A percentile compares a stretch with the other conserved stretches of the same genome.
Evolutionary conservation across 2,888 invertebrate species (phyloP).

Genomic region (Ypsolopha scabrella): DNA sequence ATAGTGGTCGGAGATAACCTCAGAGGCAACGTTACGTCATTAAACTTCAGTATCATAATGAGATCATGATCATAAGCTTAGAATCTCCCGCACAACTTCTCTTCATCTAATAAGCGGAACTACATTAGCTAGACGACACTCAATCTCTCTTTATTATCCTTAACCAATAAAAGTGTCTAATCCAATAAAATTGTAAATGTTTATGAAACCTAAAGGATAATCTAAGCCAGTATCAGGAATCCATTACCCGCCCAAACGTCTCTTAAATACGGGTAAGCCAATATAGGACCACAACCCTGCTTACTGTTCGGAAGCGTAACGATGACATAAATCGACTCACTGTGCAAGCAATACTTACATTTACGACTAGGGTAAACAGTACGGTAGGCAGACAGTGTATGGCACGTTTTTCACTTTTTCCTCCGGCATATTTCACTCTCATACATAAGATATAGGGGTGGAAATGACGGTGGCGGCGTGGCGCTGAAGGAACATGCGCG

Average conservation of each 20-base stretch:
- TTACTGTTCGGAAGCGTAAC: not conserved
- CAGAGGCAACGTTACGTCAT: too few species aligned
- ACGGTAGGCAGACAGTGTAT: not conserved
- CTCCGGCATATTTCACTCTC: conserved; percentile 43
- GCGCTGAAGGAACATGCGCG: conserved; percentile 45
- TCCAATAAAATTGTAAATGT: too few species aligned
- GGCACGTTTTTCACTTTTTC: conserved; percentile 42
- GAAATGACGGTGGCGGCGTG: conserved; percentile 31
- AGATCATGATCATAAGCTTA: too few species aligned
- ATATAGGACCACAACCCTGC: too few species aligned
- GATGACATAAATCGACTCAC: conserved; percentile 1
- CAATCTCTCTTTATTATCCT: not conserved
- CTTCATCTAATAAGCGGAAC: not conserved
- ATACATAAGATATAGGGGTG: conserved; percentile 64
- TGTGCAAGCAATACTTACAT: not conserved
- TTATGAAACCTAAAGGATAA: too few species aligned
- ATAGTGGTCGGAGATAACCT: too few species aligned
- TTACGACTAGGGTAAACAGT: not conserved
- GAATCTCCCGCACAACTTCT: too few species aligned
- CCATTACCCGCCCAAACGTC: too few species aligned
- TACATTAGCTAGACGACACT: not conserved
- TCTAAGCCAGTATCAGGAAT: too few species aligned
- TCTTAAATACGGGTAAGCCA: too few species aligned
- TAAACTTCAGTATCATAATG: too few species aligned
- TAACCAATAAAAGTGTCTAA: too few species aligned